Conservation (phyloP, 2,113 vertebrate genomes). For the Myotis brandtii region DNA sequence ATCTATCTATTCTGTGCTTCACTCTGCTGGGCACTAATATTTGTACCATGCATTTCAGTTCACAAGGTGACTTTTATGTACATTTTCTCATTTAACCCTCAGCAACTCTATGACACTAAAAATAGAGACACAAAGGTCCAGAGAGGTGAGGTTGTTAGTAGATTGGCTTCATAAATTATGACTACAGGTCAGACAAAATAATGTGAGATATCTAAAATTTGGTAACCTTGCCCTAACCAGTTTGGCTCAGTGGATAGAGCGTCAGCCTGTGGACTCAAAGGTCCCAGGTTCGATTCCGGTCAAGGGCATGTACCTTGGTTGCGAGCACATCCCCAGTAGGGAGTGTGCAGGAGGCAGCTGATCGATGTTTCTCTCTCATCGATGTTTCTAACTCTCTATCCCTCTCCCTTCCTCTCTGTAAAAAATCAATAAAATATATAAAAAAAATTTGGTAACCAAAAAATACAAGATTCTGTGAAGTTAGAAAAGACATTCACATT, state of each 20-base stretch:
- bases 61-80: background rate
- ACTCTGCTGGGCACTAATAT: background rate
- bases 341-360: no score
- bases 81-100: constrained; percentile 8
- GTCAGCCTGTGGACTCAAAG: no score
- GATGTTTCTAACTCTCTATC: no score
- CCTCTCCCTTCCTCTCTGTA: no score
- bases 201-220: background rate
- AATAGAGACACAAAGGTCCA: background rate
- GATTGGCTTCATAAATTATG: background rate
- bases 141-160: background rate
- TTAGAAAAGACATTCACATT: background rate
- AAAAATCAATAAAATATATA: no score
- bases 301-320: no score
- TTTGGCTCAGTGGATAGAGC: no score
- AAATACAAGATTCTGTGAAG: background rate
- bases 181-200: background rate
- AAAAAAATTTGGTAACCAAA: background rate
- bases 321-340: no score
- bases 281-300: no score
- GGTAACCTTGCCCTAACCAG: background rate
- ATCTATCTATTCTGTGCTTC: background rate
- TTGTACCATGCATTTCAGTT: background rate
- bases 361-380: no score
- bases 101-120: background rate